phyloP scores from a whole-genome alignment of 1,140 invertebrate genomes.

The Varroa destructor region DNA sequence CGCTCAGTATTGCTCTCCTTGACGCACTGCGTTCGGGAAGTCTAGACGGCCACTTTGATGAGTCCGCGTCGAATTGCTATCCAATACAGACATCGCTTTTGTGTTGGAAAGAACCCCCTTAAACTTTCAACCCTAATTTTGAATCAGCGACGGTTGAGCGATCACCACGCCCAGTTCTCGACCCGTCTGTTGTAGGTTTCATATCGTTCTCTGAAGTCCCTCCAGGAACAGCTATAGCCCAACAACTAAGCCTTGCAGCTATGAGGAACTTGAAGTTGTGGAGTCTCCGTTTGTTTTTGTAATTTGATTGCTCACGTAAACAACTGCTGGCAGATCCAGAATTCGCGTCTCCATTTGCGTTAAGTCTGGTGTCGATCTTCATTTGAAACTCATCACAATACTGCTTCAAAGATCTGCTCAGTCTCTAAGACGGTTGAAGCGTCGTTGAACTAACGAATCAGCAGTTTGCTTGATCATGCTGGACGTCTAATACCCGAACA shows the following conservation, averaged over 20 bases:
- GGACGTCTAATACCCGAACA: slow-evolving; percentile 32
- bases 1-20: slow-evolving; percentile 40
- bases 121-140: background rate
- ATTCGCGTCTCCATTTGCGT: slow-evolving; percentile 33
- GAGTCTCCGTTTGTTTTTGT: slow-evolving; percentile 25
- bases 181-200: background rate
- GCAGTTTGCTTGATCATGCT: slow-evolving; percentile 36
- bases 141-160: background rate
- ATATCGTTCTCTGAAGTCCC: background rate
- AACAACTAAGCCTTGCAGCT: background rate
- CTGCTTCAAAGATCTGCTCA: slow-evolving; percentile 33
- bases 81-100: background rate
- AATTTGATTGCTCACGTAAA: slow-evolving; percentile 20
- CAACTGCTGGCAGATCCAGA: slow-evolving; percentile 32
- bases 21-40: slow-evolving; percentile 63
- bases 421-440: slow-evolving; percentile 35
- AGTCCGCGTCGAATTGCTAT: slow-evolving; percentile 41
- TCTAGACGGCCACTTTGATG: slow-evolving; percentile 61
- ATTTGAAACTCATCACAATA: slow-evolving; percentile 37
- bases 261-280: background rate
- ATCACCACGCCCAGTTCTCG: slow-evolving; percentile 1
- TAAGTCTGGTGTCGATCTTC: slow-evolving; percentile 29
- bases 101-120: background rate
- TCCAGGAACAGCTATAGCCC: background rate
- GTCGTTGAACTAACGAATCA: slow-evolving; percentile 33